Evolutionary conservation across 2,113 vertebrate genomes (phyloP).

Genomic region (Connochaetes taurinus): DNA sequence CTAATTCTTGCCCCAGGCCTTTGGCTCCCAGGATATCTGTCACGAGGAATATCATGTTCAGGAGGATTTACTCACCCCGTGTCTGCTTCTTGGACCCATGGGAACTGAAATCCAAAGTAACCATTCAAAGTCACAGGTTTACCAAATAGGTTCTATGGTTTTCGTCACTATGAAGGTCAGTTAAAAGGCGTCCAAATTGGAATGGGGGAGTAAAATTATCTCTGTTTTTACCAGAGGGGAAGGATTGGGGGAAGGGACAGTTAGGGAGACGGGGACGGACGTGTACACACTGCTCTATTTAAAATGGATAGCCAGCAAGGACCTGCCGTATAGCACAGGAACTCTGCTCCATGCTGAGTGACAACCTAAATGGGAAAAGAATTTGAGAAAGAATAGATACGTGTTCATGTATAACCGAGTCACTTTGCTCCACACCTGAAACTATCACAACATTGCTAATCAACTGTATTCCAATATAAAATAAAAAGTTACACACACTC

Average conservation of each 20-base stretch:
- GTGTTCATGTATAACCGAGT: neutral
- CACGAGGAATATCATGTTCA: constrained; percentile 59
- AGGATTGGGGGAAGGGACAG: neutral
- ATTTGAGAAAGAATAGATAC: neutral
- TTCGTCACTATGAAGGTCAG: neutral
- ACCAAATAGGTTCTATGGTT: neutral
- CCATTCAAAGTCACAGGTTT: constrained; percentile 23
- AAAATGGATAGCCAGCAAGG: neutral
- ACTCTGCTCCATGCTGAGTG: neutral
- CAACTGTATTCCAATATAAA: neutral
- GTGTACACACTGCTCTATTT: neutral
- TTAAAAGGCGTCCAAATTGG: neutral
- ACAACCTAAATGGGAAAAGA: neutral
- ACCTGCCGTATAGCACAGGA: neutral
- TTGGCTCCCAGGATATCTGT: constrained; percentile 32
- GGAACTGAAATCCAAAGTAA: neutral
- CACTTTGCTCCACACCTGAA: neutral
- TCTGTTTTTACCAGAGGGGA: neutral
- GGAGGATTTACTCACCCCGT: constrained; percentile 17
- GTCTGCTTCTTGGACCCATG: constrained; percentile 8
- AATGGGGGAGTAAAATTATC: neutral
- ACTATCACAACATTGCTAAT: neutral
- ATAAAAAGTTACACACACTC: neutral
- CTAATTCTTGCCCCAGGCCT: constrained; percentile 34
- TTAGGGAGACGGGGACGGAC: neutral